Base-by-base conservation (phyloP, 2,888 invertebrate species). In the Ormyrus thymus region DNA sequence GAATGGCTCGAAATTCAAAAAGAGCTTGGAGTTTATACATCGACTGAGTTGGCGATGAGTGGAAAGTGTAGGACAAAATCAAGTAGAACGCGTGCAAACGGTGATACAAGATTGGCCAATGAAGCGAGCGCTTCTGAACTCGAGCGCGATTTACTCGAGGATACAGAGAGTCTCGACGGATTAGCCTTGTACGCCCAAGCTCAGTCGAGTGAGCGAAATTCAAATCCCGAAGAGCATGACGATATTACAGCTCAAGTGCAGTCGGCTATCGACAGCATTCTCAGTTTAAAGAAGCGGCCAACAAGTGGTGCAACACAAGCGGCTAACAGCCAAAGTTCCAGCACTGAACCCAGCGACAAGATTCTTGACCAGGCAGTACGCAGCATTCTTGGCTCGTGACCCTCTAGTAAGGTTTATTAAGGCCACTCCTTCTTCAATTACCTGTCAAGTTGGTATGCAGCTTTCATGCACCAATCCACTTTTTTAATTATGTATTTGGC, bases 231-330 rank as follows among this genome's bases (percentile, higher is more conserved):
- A 73, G 89, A 90, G 55, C 92, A 93, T 84, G 94, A 94, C 84
- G 94, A 94, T 84, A 94, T 95, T 79, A 94, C 94, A 83, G 94
- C 94, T 50, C 95, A 95, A 89, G 95, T 95, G 81, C 95, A 95
- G 89, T 95, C 94, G 86, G 95, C 95, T 82, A 95, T 95, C 84
- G 95, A 95, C 88, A 95, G 95, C 86, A 95, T 95, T 86, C 90
- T 95, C 81, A 95, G 95, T 90, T 90, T 95, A 83, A 94, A 94
- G 86, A 88, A 90, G 81, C 83, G 88, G 76, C 89, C 89, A 62
- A 82, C 86, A 59, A 81, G 71, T n/a, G 58, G 83, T 29, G 79
- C 82, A 59, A 76, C 75, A n/a, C 29, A 70, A 7, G 65, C 72
- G 58, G 73, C 48, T 6, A 80, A 70, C 48, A 75, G 71, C 77